These are phyloP conservation scores for Acanthosepion esculentum DNA, from an alignment of 2,888 invertebrate genomes.

Conservation along the genomic window DNA sequence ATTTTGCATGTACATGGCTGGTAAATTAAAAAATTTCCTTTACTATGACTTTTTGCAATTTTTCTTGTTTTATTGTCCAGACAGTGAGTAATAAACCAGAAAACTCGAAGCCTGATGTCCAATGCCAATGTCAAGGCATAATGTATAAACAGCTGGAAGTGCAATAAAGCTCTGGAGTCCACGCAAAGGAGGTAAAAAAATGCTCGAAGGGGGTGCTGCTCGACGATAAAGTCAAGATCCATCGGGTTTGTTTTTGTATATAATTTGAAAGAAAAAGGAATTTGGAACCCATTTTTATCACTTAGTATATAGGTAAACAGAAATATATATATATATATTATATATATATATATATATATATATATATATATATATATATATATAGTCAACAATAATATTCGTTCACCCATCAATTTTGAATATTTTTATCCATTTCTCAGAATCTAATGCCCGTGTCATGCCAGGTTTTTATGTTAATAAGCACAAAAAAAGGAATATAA, in stretches of 20 bases:
- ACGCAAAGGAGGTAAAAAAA: neutral
- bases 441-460: too few relatives aligned
- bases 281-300: too few relatives aligned
- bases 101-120: neutral
- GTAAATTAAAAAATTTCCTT: neutral
- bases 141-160: neutral
- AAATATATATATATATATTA: too few relatives aligned
- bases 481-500: too few relatives aligned
- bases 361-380: neutral
- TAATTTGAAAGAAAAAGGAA: neutral
- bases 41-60: neutral
- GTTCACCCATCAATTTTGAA: too few relatives aligned
- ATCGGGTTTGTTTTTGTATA: neutral
- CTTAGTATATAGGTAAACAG: too few relatives aligned
- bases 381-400: neutral
- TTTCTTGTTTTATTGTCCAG: neutral
- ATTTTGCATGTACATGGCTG: neutral
- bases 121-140: neutral
- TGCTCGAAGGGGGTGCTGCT: neutral
- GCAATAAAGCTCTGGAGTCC: neutral
- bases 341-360: too few relatives aligned
- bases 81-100: neutral
- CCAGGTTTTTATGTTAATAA: too few relatives aligned
- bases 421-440: too few relatives aligned
- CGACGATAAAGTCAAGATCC: slow-evolving; percentile 33